Evolutionary conservation across 2,113 vertebrate genomes (phyloP), one percentile per base, ranked within the genome.

Genomic region (Gallinago media): DNA sequence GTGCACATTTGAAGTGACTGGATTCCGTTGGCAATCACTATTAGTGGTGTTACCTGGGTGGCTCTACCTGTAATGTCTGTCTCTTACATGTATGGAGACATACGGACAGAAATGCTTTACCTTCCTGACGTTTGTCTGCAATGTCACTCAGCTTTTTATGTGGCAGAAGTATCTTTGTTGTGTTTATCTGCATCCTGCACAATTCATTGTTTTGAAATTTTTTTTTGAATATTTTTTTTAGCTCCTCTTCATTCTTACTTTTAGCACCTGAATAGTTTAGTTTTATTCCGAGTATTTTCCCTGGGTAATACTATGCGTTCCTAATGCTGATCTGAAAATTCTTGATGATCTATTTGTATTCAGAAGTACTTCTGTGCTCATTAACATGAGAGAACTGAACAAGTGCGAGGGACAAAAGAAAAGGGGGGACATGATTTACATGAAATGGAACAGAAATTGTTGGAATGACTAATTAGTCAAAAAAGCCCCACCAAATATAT

Each of bases 21-120:
- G 66, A 94, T 96, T 68, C 34, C 72, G 90, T 44, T 97, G 92
- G 80, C 96, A 97, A 96, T 97, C 97, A 95, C 73, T 98, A 94
- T 38, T 78, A 27, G 4, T 85, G 52, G 82, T 42, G 52, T 80
- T 80, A 70, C 81, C 31, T 91, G 40, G 78, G 22, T 86, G 61
- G 79, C 26, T 88, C 52, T 84, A 59, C 31, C 61, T 74, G 25
- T 79, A 87, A 82, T 67, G 92, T 91, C 18, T 89, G 20, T 67
- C 68, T 68, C 40, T 55, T 81, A 29, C 47, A 42, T 76, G 6
- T 42, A 58, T 76, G 36, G 16, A 32, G 61, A 19, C 13, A 17
- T 40, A 23, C 12, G 23, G 16, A 46, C 54, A 67, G 44, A 77
- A 85, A 54, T 29, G 8, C 5, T 2, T 50, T 62, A 3, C 67